Evolutionary conservation across 2,797 vertebrate species (phyloP).

Genomic region (Takifugu ocellatus): DNA sequence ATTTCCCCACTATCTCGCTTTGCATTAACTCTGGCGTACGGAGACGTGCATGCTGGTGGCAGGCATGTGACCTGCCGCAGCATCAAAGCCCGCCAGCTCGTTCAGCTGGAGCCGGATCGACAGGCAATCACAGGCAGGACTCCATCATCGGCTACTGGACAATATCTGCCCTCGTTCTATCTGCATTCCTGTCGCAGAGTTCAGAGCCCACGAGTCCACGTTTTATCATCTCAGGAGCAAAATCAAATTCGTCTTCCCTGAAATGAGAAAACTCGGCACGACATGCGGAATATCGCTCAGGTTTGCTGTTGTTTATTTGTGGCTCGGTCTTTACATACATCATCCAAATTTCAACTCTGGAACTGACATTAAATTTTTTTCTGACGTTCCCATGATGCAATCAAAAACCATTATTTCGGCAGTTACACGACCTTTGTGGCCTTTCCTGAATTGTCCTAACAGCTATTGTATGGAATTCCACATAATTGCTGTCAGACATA

Average conservation of each 20-base stretch:
- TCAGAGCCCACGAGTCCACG: conserved; percentile 25
- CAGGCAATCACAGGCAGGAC: conserved; percentile 52
- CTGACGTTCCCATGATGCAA: no score
- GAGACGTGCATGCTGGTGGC: conserved; percentile 39
- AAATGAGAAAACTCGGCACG: background rate
- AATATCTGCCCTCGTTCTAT: conserved; percentile 42
- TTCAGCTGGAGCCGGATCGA: conserved; percentile 60
- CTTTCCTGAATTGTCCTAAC: no score
- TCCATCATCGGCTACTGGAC: conserved; percentile 52
- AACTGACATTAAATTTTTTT: no score
- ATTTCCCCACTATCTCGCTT: conserved; percentile 71
- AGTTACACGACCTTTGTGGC: no score
- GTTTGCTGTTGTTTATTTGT: no score
- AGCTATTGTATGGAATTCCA: background rate
- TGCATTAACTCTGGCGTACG: conserved; percentile 51
- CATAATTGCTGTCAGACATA: background rate
- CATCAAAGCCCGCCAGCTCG: conserved; percentile 64
- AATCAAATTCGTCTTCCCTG: conserved; percentile 27
- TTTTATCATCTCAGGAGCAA: conserved; percentile 28
- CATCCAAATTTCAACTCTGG: no score
- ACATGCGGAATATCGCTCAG: no score
- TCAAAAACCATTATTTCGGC: no score
- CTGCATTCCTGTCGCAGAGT: conserved; percentile 60
- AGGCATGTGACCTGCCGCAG: conserved; percentile 56
- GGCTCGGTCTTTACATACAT: no score